phyloP scores from a whole-genome alignment of 2,113 vertebrate genomes.

The Ammospiza caudacuta region DNA sequence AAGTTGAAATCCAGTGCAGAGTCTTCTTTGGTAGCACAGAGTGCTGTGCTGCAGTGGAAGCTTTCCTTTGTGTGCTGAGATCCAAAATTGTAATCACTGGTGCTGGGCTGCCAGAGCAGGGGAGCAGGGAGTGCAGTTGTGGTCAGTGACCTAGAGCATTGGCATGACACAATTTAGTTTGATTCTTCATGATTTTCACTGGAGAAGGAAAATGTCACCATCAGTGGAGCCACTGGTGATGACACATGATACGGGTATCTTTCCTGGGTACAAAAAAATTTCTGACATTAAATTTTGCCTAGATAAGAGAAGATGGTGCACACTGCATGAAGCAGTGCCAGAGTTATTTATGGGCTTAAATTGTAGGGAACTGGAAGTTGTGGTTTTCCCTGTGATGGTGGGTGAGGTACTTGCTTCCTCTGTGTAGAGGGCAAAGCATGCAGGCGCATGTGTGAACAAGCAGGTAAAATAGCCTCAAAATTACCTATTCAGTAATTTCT shows the following conservation, averaged over 20 bases:
- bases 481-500: not conserved
- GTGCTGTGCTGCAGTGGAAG: not conserved
- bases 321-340: not conserved
- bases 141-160: rapidly evolving
- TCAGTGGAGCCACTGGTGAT: not conserved
- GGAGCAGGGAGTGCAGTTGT: not conserved
- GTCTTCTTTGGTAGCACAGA: not conserved
- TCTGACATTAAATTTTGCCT: not conserved
- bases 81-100: not conserved
- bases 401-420: not conserved
- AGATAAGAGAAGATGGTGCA: not conserved
- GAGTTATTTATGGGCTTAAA: not conserved
- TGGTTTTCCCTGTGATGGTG: not conserved
- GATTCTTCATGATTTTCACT: not conserved
- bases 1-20: not conserved
- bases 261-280: rapidly evolving
- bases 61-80: not conserved
- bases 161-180: not conserved
- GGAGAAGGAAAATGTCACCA: not conserved
- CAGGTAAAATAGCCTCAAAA: not conserved
- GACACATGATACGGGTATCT: not conserved
- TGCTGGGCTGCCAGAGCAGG: not conserved
- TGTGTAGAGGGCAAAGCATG: not conserved
- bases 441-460: not conserved
- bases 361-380: not conserved